phyloP scores from a whole-genome alignment of 2,888 invertebrate genomes.

The Dysmachus trigonus region DNA sequence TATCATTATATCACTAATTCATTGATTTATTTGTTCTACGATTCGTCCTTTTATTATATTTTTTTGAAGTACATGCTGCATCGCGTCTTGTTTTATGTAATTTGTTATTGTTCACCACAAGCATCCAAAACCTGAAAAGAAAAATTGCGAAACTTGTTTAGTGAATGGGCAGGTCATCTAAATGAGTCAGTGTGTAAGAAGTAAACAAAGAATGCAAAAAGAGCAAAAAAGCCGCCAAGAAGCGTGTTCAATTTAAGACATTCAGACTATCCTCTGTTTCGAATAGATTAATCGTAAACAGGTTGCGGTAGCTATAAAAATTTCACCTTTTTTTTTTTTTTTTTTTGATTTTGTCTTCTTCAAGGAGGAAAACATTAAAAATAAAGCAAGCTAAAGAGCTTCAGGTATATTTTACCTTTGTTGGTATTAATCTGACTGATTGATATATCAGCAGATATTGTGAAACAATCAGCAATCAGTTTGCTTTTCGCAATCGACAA shows the following conservation, averaged over 20 bases:
- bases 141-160: conserved; percentile 21
- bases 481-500: not conserved
- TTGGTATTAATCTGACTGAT: not conserved
- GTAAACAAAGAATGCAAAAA: conserved; percentile 10
- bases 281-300: not conserved
- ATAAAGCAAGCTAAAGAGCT: not conserved
- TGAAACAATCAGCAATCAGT: not conserved
- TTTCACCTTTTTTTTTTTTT: not conserved
- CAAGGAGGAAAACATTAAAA: too few relatives aligned
- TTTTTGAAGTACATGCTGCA: not conserved
- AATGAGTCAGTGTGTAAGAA: not conserved
- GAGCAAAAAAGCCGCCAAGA: not conserved
- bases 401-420: not conserved
- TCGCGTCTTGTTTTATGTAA: not conserved
- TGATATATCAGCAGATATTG: not conserved
- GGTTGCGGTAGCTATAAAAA: not conserved
- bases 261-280: not conserved
- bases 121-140: conserved; percentile 12
- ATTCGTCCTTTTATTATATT: not conserved
- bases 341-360: not conserved
- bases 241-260: not conserved
- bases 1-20: conserved; percentile 21
- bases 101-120: not conserved
- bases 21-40: not conserved
- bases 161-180: conserved; percentile 6